A percentile compares a stretch with the other conserved stretches of the same genome.
phyloP scores from a whole-genome alignment of 2,888 invertebrate species.

The Sisyra nigra region DNA sequence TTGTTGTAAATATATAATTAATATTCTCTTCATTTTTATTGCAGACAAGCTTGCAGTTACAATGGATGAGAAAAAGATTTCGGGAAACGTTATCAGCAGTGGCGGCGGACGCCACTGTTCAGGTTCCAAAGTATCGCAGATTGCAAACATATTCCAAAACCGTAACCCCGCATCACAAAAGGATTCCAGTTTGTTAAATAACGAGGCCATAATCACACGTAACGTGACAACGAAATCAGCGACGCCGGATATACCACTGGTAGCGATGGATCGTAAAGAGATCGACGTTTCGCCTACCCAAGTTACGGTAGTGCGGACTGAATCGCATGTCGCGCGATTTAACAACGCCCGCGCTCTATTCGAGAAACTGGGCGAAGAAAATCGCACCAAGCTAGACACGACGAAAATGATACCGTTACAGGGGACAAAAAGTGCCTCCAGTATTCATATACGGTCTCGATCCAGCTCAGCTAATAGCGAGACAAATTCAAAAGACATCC shows the following conservation, averaged over 20 bases:
- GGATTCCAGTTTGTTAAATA: conserved; percentile 12
- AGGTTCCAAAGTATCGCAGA: conserved; percentile 79
- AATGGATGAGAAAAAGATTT: conserved; percentile 25
- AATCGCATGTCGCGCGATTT: conserved; percentile 80
- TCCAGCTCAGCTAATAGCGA: conserved; percentile 50
- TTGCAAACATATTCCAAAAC: conserved; percentile 73
- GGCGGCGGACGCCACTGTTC: conserved; percentile 11
- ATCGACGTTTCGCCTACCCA: conserved; percentile 23
- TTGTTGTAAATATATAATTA: neutral
- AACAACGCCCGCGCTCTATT: conserved; percentile 84
- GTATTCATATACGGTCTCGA: conserved; percentile 38
- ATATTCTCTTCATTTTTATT: neutral
- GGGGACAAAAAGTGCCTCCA: conserved; percentile 28
- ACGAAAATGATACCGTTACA: conserved; percentile 21
- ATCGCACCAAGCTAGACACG: conserved; percentile 26
- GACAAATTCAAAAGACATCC: conserved; percentile 26
- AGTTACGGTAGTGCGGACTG: conserved; percentile 66
- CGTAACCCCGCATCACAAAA: conserved; percentile 42
- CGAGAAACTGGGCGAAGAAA: conserved; percentile 71
- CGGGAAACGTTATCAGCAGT: conserved; percentile 17
- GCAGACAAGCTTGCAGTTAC: conserved; percentile 7
- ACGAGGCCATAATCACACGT: conserved; percentile 2
- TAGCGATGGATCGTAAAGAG: conserved; percentile 19
- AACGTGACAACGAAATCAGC: conserved; percentile 14
- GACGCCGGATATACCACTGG: conserved; percentile 21